Percentiles rank a stretch among this genome's conserved stretches.
Evolutionary conservation across 2,888 invertebrate species (phyloP).

Genomic region (Mythimna pallens): DNA sequence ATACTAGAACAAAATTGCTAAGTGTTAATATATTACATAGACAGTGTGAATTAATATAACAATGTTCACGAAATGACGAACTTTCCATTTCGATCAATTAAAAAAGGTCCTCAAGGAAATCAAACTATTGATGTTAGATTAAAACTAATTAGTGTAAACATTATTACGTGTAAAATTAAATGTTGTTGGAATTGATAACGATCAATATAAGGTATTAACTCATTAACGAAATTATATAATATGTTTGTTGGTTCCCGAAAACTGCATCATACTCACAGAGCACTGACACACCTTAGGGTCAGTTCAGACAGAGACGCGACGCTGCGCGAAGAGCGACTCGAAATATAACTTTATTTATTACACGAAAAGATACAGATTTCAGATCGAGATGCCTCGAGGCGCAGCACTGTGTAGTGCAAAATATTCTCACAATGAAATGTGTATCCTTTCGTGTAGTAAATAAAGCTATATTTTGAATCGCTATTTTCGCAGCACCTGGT

Average conservation of each 20-base stretch:
- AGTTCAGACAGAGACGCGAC: too few relatives aligned
- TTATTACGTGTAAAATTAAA: constrained; percentile 62
- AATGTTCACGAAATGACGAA: constrained; percentile 8
- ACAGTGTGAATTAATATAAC: not conserved
- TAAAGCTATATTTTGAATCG: too few relatives aligned
- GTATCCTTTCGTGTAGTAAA: too few relatives aligned
- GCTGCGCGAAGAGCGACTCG: too few relatives aligned
- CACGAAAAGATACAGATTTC: too few relatives aligned
- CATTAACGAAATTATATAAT: constrained; percentile 56
- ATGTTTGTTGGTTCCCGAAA: constrained; percentile 61
- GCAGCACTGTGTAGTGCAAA: too few relatives aligned
- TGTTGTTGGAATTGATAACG: constrained; percentile 78
- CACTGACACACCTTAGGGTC: not conserved
- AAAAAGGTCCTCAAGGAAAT: constrained; percentile 11
- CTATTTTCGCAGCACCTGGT: too few relatives aligned
- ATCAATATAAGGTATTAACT: constrained; percentile 58
- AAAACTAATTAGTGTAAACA: constrained; percentile 34
- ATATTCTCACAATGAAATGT: too few relatives aligned
- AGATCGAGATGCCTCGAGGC: too few relatives aligned
- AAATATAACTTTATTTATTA: too few relatives aligned
- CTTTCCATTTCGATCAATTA: constrained; percentile 30
- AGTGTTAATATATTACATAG: constrained; percentile 1
- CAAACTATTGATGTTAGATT: constrained; percentile 37
- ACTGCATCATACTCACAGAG: constrained; percentile 23
- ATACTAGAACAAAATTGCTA: constrained; percentile 19